Evolutionary conservation across 2,113 vertebrate genomes (phyloP).

Genomic region (Phyllostomus hastatus): DNA sequence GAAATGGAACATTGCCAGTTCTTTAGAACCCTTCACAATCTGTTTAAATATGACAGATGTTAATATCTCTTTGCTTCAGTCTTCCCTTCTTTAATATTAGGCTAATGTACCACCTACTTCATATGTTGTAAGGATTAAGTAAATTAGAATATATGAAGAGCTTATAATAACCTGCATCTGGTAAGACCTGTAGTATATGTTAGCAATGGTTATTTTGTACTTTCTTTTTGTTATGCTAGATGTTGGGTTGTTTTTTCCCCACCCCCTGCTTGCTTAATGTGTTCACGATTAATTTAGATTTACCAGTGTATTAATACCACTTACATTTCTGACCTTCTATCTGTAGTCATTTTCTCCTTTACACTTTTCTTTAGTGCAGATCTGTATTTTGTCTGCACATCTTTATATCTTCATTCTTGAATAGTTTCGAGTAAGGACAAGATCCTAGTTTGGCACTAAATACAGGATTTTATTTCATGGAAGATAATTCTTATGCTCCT

Average conservation of each 20-base stretch:
- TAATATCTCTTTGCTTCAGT: not conserved
- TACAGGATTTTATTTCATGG: not conserved
- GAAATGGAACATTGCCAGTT: not conserved
- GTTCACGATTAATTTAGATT: not conserved
- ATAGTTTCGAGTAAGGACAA: not conserved
- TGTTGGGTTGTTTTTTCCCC: not conserved
- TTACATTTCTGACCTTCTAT: not conserved
- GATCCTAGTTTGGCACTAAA: not conserved
- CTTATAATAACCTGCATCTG: not conserved
- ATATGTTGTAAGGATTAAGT: not conserved
- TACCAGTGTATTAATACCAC: not conserved
- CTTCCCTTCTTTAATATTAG: not conserved
- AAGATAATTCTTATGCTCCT: not conserved
- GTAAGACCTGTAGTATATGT: not conserved
- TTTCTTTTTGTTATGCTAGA: not conserved
- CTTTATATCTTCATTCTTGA: not conserved
- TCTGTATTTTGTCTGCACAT: constrained; percentile 1
- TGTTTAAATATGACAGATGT: not conserved
- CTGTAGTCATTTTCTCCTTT: not conserved
- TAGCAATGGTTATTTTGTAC: not conserved
- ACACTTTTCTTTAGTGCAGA: not conserved
- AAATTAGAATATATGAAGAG: not conserved
- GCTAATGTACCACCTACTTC: not conserved
- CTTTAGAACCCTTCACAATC: not conserved
- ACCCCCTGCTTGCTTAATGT: not conserved